Evolutionary conservation across 2,113 vertebrate species (phyloP), one percentile per base, ranked within the genome.

Genomic region (Hirundichthys speculiger): DNA sequence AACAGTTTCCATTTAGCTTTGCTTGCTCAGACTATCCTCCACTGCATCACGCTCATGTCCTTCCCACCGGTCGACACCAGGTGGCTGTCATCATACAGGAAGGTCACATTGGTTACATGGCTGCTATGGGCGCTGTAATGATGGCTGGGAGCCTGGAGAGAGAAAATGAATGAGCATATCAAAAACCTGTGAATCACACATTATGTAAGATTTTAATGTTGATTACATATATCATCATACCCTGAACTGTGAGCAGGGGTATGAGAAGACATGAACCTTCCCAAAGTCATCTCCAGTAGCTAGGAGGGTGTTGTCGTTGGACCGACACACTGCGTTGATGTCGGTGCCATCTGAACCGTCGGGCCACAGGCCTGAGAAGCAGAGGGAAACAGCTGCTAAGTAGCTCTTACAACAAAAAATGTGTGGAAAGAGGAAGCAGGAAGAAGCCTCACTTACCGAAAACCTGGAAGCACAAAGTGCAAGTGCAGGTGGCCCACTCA

Each of bases 41-140:
- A 99, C 92, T 99, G 98, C 95, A 99, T 97, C 86, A 99, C 93
- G 72, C 98, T 99, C 50, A 95, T 98, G 79, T 99, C 98, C 79
- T 99, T 99, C 83, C 98, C 97, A 1, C 98, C 98, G 0, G 96
- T 98, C 65, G 98, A 99, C 91, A 99, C 93, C 87, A 99, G 93
- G 85, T 94, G 95, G 88, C 94, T 94, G 92, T 99, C 96, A 15
- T 97, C 93, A 47, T 88, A 90, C 64, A 98, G 93, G 91, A 99
- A 99, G 84, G 90, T 93, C 38, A 99, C 96, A 2, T 96, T 99
- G 90, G 98, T 99, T 85, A 99, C 98, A 1, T 99, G 98, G 79
- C 98, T 99, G 89, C 98, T 99, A 30, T 99, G 98, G 60, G 96
- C 96, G 0, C 95, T 82, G 2, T 96, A 98, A 62, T 94, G 87